phyloP scores from a whole-genome alignment of 2,797 vertebrate species.

The Syncerus caffer region DNA sequence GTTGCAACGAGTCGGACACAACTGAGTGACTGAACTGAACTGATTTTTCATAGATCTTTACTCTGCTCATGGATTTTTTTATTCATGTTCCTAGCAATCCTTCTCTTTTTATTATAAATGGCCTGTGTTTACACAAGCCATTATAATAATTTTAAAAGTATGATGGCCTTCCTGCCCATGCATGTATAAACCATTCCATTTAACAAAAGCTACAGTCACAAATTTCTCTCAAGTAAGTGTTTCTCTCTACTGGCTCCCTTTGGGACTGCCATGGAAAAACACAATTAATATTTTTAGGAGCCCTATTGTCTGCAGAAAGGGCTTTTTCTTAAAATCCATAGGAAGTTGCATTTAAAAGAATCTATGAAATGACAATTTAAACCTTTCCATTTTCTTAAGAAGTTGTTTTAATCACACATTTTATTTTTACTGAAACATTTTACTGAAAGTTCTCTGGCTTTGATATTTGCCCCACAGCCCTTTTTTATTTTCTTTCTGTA shows the following conservation, averaged over 20 bases:
- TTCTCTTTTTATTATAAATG: background rate
- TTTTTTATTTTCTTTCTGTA: background rate
- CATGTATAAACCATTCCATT: background rate
- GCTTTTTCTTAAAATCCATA: background rate
- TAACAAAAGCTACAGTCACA: background rate
- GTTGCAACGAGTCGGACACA: too few relatives aligned
- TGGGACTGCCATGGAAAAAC: background rate
- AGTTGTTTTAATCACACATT: background rate
- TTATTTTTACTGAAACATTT: background rate
- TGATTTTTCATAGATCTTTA: background rate
- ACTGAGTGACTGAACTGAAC: too few relatives aligned
- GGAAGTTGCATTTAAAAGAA: background rate
- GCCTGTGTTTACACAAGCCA: background rate
- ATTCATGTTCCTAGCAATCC: background rate
- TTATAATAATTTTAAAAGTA: background rate
- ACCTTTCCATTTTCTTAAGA: background rate
- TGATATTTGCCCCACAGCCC: background rate
- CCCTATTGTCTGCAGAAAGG: background rate
- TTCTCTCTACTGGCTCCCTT: background rate
- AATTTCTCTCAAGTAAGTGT: background rate
- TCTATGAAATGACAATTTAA: background rate
- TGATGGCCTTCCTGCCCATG: background rate
- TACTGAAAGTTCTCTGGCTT: background rate
- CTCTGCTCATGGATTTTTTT: background rate
- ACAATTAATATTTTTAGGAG: background rate